Conservation (phyloP, 92 coral and sea anemone genomes). For the Heteractis magnifica region DNA sequence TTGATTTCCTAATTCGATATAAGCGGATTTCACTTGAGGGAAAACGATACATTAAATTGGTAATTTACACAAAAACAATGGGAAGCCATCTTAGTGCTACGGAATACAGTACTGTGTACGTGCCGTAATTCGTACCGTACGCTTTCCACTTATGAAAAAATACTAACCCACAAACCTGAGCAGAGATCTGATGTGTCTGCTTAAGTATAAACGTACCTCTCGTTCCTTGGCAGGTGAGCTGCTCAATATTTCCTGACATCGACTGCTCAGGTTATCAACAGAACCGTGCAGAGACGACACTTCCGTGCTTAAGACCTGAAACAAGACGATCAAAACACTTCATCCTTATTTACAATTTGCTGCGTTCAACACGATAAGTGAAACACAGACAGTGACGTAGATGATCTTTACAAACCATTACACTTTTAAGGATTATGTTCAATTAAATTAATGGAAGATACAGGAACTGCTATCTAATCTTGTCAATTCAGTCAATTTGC, state of each 20-base stretch:
- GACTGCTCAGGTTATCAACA: constrained; percentile 69
- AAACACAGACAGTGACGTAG: too few relatives aligned
- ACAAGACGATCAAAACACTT: background rate
- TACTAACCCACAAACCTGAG: too few relatives aligned
- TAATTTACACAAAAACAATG: too few relatives aligned
- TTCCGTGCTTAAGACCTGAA: constrained; percentile 63
- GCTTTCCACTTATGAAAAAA: too few relatives aligned
- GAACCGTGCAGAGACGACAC: constrained; percentile 76
- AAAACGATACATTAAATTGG: too few relatives aligned
- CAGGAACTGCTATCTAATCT: background rate
- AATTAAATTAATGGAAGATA: background rate
- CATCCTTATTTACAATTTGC: background rate
- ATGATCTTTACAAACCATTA: background rate
- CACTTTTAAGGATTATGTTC: background rate
- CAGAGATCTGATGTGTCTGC: background rate
- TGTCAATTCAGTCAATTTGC: background rate
- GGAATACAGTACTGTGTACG: too few relatives aligned
- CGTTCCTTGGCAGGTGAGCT: constrained; percentile 52
- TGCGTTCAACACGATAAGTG: too few relatives aligned
- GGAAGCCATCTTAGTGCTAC: too few relatives aligned
- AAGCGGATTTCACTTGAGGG: too few relatives aligned
- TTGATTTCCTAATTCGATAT: too few relatives aligned
- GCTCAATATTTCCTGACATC: constrained; percentile 65
- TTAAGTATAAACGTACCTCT: constrained; percentile 33
- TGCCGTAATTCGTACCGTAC: too few relatives aligned